These are phyloP conservation scores for Panurus biarmicus DNA, from an alignment of 2,113 vertebrate species.

Conservation along the genomic window DNA sequence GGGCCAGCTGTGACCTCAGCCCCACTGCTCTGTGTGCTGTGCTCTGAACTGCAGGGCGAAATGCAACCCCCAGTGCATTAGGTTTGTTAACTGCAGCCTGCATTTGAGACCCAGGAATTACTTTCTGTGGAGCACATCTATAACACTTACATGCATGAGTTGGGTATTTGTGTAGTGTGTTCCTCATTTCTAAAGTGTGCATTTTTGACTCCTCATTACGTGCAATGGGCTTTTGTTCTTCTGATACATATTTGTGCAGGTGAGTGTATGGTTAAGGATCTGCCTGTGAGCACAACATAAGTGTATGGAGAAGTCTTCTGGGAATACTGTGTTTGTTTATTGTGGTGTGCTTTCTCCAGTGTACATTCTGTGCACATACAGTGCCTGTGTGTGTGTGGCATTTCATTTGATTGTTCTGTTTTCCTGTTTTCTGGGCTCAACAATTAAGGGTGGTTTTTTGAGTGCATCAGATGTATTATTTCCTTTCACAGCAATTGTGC, in stretches of 20 bases:
- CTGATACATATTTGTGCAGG: background rate
- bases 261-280: background rate
- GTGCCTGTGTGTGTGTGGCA: background rate
- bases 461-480: background rate
- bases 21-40: background rate
- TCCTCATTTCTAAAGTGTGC: background rate
- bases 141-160: background rate
- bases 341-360: background rate
- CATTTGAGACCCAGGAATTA: background rate
- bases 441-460: background rate
- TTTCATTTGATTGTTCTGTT: background rate
- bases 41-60: background rate
- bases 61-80: background rate
- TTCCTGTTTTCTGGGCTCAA: slow-evolving; percentile 6
- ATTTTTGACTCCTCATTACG: background rate
- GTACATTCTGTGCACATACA: background rate
- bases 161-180: background rate
- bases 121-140: background rate
- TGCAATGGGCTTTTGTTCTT: background rate
- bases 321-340: background rate
- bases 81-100: background rate
- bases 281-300: background rate
- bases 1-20: background rate
- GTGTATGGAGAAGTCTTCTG: background rate
- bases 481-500: background rate